These are phyloP conservation scores for Urechis unicinctus DNA, from an alignment of 2,888 invertebrate species.

Conservation along the genomic window DNA sequence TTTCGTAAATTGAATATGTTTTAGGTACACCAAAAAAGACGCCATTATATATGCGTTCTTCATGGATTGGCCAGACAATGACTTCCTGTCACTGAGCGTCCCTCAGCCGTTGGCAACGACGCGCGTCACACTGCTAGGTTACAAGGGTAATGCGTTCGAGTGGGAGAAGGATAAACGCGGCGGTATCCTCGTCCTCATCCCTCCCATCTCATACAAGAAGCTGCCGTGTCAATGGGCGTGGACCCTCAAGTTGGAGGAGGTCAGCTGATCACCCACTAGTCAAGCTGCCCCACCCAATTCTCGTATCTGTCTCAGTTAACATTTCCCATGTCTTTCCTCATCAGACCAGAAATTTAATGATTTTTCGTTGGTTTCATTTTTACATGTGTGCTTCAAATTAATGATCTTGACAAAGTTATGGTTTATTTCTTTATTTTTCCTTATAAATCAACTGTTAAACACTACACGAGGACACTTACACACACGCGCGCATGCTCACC, in stretches of 20 bases:
- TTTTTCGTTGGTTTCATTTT: too few species aligned
- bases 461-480: too few species aligned
- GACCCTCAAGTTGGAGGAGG: constrained; percentile 17
- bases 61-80: constrained; percentile 64
- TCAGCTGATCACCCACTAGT: too few species aligned
- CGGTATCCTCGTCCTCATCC: constrained; percentile 35
- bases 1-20: not conserved
- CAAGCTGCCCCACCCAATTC: too few species aligned
- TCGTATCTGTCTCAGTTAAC: too few species aligned
- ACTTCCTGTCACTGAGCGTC: constrained; percentile 55
- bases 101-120: constrained; percentile 42
- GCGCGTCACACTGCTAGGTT: constrained; percentile 56
- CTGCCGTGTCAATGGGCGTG: constrained; percentile 21
- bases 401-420: too few species aligned
- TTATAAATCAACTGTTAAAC: too few species aligned
- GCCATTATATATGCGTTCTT: constrained; percentile 62
- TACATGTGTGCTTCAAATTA: too few species aligned
- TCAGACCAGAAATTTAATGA: too few species aligned
- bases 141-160: constrained; percentile 7
- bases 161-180: not conserved
- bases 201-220: constrained; percentile 19
- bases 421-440: too few species aligned
- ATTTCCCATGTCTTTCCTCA: too few species aligned
- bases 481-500: too few species aligned
- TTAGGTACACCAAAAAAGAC: constrained; percentile 18